Conservation (phyloP, 2,113 vertebrate species). For the Balaenoptera acutorostrata region DNA sequence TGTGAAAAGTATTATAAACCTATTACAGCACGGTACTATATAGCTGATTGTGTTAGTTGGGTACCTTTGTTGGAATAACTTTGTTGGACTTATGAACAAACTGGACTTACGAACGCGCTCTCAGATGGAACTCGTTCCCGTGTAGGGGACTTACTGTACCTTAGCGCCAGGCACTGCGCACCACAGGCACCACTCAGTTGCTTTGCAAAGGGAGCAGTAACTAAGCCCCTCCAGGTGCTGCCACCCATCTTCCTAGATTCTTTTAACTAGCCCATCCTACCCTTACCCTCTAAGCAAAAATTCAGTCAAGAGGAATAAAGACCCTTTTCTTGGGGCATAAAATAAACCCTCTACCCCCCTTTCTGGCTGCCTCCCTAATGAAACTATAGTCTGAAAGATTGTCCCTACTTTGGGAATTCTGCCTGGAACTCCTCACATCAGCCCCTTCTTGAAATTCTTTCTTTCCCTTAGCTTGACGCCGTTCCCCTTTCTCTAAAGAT, state of each 20-base stretch:
- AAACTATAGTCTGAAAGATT: not conserved
- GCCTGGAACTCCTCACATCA: not conserved
- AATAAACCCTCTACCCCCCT: not conserved
- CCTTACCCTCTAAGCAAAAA: not conserved
- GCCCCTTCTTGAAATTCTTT: not conserved
- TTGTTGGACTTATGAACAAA: too few species aligned
- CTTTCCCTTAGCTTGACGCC: not conserved
- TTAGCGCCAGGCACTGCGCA: fast-evolving
- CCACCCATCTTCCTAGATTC: not conserved
- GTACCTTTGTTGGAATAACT: too few species aligned
- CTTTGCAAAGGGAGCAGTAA: not conserved
- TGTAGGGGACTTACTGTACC: too few species aligned
- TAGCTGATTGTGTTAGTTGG: too few species aligned
- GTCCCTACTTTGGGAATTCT: not conserved
- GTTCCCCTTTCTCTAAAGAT: not conserved
- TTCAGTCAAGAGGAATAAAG: not conserved
- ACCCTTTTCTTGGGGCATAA: not conserved
- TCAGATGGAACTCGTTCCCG: too few species aligned
- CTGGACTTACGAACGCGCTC: too few species aligned
- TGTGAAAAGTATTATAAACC: too few species aligned
- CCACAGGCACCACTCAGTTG: not conserved
- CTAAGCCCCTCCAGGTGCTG: not conserved
- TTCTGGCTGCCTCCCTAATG: not conserved
- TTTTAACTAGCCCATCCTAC: not conserved
- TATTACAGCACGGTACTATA: too few species aligned